Percentiles rank a stretch among this genome's conserved stretches.
Conservation (phyloP, 2,113 vertebrate genomes). For the Chaetodon trifascialis region DNA sequence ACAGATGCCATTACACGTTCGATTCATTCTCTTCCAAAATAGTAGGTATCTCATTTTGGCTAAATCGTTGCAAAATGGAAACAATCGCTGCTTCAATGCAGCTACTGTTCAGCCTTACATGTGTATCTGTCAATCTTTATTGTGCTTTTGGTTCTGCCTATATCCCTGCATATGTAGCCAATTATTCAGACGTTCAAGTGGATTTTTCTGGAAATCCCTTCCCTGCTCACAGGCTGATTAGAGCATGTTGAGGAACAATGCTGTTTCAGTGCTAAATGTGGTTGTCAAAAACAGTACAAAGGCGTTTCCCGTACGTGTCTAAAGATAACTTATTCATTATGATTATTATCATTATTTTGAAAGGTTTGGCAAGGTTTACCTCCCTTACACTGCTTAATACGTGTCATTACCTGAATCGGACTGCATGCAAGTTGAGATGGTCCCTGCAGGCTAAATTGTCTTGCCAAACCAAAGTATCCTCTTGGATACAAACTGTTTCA, state of each 20-base stretch:
- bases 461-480: slow-evolving; percentile 32
- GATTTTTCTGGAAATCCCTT: slow-evolving; percentile 58
- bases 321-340: slow-evolving; percentile 11
- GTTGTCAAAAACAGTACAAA: slow-evolving; percentile 10
- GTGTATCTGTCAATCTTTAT: slow-evolving; percentile 50
- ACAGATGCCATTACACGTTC: background rate
- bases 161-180: slow-evolving; percentile 48
- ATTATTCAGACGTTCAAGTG: slow-evolving; percentile 44
- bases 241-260: slow-evolving; percentile 26
- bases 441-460: slow-evolving; percentile 34
- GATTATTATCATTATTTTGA: slow-evolving; percentile 18
- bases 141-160: slow-evolving; percentile 9
- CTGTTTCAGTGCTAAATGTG: slow-evolving; percentile 28
- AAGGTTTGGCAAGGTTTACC: slow-evolving; percentile 17
- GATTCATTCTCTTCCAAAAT: slow-evolving; percentile 20
- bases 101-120: slow-evolving; percentile 43
- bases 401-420: slow-evolving; percentile 55
- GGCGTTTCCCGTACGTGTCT: background rate
- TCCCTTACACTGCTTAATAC: slow-evolving; percentile 17
- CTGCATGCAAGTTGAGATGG: slow-evolving; percentile 4
- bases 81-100: slow-evolving; percentile 16
- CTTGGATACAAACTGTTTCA: slow-evolving; percentile 31
- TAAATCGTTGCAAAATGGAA: slow-evolving; percentile 18
- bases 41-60: background rate
- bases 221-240: slow-evolving; percentile 33